These are phyloP conservation scores for Cheilosia soror DNA, from an alignment of 2,888 invertebrate species.

Conservation along the genomic window DNA sequence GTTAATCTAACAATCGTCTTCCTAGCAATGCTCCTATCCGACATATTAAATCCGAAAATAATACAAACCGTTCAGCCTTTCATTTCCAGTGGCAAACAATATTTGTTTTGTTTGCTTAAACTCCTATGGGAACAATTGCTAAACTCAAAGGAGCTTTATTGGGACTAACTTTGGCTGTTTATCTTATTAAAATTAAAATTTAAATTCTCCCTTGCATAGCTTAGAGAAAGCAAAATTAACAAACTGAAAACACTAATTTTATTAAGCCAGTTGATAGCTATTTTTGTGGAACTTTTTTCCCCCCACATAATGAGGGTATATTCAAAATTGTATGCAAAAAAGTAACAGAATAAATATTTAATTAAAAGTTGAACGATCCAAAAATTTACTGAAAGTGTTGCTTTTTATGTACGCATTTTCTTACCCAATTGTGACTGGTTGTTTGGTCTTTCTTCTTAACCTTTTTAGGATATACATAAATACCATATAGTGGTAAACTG, in stretches of 20 bases:
- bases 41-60: conserved; percentile 13
- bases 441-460: too few relatives aligned
- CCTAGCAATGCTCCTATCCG: background rate
- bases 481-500: too few relatives aligned
- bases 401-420: too few relatives aligned
- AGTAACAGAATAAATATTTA: conserved; percentile 12
- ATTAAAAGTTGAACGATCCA: conserved; percentile 21
- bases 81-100: background rate
- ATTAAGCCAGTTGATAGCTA: conserved; percentile 9
- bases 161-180: conserved; percentile 34
- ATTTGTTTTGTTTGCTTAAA: conserved; percentile 5
- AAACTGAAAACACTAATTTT: conserved; percentile 11
- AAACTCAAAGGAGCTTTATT: conserved; percentile 48
- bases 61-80: background rate
- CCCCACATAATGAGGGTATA: too few relatives aligned
- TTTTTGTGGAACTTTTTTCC: background rate
- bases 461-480: background rate
- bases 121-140: conserved; percentile 46
- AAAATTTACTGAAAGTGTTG: too few relatives aligned
- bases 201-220: background rate
- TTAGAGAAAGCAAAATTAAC: background rate
- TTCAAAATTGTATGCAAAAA: too few relatives aligned
- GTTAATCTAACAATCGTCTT: background rate
- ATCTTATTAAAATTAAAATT: conserved; percentile 43
- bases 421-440: too few relatives aligned